phyloP scores from a whole-genome alignment of 2,888 invertebrate species.

The Sicus ferrugineus region DNA sequence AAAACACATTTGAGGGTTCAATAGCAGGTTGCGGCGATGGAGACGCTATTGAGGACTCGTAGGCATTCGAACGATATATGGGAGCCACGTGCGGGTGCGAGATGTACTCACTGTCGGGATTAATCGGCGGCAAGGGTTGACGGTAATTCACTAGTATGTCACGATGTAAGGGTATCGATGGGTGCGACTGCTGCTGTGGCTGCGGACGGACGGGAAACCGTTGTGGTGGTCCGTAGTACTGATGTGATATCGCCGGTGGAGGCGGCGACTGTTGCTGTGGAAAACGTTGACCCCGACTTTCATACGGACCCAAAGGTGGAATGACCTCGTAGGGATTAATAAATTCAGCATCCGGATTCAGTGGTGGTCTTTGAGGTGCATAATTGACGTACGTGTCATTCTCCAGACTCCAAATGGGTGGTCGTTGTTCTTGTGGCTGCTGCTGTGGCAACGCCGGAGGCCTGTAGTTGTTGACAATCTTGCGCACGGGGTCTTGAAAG shows the following conservation, averaged over 20 bases:
- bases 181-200: slow-evolving; percentile 66
- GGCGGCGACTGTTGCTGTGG: slow-evolving; percentile 65
- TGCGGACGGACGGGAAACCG: slow-evolving; percentile 50
- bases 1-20: slow-evolving; percentile 45
- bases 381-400: slow-evolving; percentile 75
- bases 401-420: slow-evolving; percentile 63
- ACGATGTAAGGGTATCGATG: slow-evolving; percentile 67
- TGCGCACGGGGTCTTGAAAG: slow-evolving; percentile 48
- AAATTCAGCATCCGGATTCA: slow-evolving; percentile 74
- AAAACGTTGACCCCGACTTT: slow-evolving; percentile 47
- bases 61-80: slow-evolving; percentile 55
- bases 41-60: slow-evolving; percentile 37
- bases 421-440: slow-evolving; percentile 43
- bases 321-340: slow-evolving; percentile 62
- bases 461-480: slow-evolving; percentile 45
- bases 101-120: slow-evolving; percentile 73
- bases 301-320: slow-evolving; percentile 42
- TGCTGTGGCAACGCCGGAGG: slow-evolving; percentile 42
- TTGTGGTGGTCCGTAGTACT: slow-evolving; percentile 55
- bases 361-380: slow-evolving; percentile 67
- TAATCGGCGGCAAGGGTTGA: slow-evolving; percentile 72
- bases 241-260: slow-evolving; percentile 45
- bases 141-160: slow-evolving; percentile 70
- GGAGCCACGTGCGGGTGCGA: slow-evolving; percentile 52
- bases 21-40: slow-evolving; percentile 29